Evolutionary conservation across 1,140 invertebrate species (phyloP).

Genomic region (Ips nitidus): DNA sequence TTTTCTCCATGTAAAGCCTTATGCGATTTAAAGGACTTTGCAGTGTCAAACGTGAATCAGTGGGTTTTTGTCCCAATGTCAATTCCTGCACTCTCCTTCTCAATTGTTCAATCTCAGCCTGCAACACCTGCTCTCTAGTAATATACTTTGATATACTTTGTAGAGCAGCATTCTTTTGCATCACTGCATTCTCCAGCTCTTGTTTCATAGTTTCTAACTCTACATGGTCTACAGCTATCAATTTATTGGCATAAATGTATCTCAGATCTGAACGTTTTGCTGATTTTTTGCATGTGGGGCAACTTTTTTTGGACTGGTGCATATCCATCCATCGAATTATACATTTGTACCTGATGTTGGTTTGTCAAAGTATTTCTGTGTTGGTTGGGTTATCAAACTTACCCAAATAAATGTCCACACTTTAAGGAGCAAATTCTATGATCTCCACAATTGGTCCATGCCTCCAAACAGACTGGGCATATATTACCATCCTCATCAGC

Average conservation of each 20-base stretch:
- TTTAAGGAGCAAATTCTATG: slow-evolving; percentile 80
- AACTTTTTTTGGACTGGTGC: slow-evolving; percentile 55
- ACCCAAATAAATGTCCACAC: slow-evolving; percentile 91
- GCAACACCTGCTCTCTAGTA: slow-evolving; percentile 43
- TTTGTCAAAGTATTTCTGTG: not conserved
- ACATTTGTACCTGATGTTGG: slow-evolving; percentile 66
- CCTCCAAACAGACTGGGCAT: slow-evolving; percentile 86
- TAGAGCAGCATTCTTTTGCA: slow-evolving; percentile 55
- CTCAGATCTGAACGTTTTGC: slow-evolving; percentile 69
- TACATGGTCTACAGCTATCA: slow-evolving; percentile 56
- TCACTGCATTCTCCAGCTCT: slow-evolving; percentile 53
- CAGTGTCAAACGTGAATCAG: slow-evolving; percentile 14
- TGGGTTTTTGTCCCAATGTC: slow-evolving; percentile 28
- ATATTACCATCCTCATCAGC: slow-evolving; percentile 59
- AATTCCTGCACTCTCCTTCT: slow-evolving; percentile 46
- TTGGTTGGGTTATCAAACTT: not conserved
- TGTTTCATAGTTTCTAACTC: slow-evolving; percentile 58
- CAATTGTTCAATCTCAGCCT: slow-evolving; percentile 47
- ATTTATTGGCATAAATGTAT: slow-evolving; percentile 60
- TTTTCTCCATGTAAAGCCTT: slow-evolving; percentile 62
- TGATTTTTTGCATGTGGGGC: slow-evolving; percentile 86
- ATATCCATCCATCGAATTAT: slow-evolving; percentile 76
- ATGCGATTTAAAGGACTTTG: slow-evolving; percentile 26
- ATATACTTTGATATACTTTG: slow-evolving; percentile 51
- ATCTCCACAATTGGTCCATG: slow-evolving; percentile 81